Evolutionary conservation across 2,888 invertebrate genomes (phyloP), one percentile per base, ranked within the genome.

Genomic region (Ischnus inquisitorius): DNA sequence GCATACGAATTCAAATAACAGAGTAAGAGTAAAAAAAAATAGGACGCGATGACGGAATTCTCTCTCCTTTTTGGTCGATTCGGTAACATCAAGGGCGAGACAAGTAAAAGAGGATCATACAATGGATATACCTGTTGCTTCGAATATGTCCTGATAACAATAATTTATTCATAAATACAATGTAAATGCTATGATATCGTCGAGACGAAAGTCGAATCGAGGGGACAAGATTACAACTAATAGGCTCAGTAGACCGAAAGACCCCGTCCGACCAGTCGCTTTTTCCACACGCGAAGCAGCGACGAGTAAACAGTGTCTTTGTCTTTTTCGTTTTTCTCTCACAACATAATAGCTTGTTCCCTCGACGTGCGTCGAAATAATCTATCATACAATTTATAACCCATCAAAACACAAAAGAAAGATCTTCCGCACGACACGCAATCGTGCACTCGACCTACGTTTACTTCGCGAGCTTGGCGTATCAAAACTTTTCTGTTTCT

Each of bases 91-190:
- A n/a, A 16, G 48, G 16, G n/a, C 16, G 2, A 3, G 43, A 48
- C 5, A 48, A 48, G 4, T 2, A 5, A 19, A 10, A 19, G 12
- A 22, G 22, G 54, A 22, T 22, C 10, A 54, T 6, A 22, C 22
- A 54, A 54, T 1, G 54, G 51, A 22, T 12, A 60, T 28, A 28
- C 4, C 10, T 16, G 16, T 25, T 39, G 14, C 19, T 65, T 43
- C 25, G 22, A 25, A 16, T 71, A 57, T 68, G 62, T 69, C 39
- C 43, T 78, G 85, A 84, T 89, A 89, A 89, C 86, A 90, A 89
- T 91, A 88, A 89, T 91, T 90, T 91, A 90, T 90, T 91, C 87
- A 90, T 89, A 90, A 90, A 90, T 89, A 89, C 88, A 90, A 65
- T 86, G 83, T 86, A 85, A 87, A 87, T 85, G 82, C 85, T 65